Conservation (phyloP, 1,140 invertebrate genomes). For the Cherax quadricarinatus region DNA sequence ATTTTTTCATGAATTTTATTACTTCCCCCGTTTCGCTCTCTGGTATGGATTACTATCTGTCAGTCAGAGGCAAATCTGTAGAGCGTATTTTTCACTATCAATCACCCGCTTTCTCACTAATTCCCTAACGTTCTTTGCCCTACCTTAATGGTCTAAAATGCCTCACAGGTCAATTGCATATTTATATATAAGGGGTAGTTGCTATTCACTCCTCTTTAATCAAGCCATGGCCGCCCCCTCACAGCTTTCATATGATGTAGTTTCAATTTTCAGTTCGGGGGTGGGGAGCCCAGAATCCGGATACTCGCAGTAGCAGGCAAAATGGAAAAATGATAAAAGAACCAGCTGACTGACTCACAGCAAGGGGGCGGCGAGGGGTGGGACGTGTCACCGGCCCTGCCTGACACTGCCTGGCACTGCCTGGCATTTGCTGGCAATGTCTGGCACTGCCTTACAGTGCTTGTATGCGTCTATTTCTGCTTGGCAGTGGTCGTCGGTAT, state of each 20-base stretch:
- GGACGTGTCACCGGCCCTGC: constrained; percentile 24
- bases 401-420: constrained; percentile 57
- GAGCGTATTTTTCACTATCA: constrained; percentile 64
- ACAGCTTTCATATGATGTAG: constrained; percentile 66
- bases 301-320: constrained; percentile 67
- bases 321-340: constrained; percentile 71
- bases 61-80: constrained; percentile 68
- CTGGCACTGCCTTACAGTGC: no score
- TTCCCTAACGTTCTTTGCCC: constrained; percentile 55
- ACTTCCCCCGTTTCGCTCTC: constrained; percentile 64
- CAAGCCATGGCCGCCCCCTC: constrained; percentile 56
- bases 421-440: no score
- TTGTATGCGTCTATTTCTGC: no score
- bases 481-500: constrained; percentile 7
- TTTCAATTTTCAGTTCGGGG: constrained; percentile 70
- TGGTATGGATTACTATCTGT: constrained; percentile 69
- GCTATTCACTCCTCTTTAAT: constrained; percentile 69
- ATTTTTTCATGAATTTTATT: constrained; percentile 72
- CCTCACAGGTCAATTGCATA: constrained; percentile 67
- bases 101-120: constrained; percentile 62
- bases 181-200: constrained; percentile 65
- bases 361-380: constrained; percentile 35
- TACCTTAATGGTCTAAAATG: constrained; percentile 53
- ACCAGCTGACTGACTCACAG: constrained; percentile 64
- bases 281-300: constrained; percentile 49